Evolutionary conservation across 2,113 vertebrate genomes (phyloP), one percentile per base, ranked within the genome.

Genomic region (Xenopus borealis): DNA sequence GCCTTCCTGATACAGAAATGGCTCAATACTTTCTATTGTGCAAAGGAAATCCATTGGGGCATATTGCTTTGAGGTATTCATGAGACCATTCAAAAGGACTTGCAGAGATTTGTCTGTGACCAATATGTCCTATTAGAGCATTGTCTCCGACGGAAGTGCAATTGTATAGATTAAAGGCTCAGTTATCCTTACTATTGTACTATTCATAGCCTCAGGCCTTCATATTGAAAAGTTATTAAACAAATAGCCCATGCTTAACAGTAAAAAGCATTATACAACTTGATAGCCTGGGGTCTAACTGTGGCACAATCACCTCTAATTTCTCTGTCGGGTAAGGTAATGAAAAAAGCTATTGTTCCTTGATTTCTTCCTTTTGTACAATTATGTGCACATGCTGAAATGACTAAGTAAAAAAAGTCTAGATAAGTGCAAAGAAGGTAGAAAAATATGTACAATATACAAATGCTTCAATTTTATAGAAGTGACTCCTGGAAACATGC

Each of bases 151-250:
- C 17, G 18, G 18, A 69, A 62, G 27, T 50, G 68, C 23, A 62
- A 23, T 63, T 27, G 46, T 63, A 50, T 64, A 64, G 47, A 77
- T 77, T 63, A 70, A 77, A 77, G 59, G 59, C 69, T 70, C 20
- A 30, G 12, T 45, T 27, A 44, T 69, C 20, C 63, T 75, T 69
- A 77, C 30, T 20, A 46, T 44, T 69, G 74, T 64, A 64, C 16
- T 16, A 46, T 30, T 3, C 11, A 27, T 27, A 27, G 74, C 74
- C 74, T 46, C 59, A 16, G 66, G 74, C 66, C 67, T 69, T 77
- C 69, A 77, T 77, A 77, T 77, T 64, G 74, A 64, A 70, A 63
- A 55, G 59, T 70, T 77, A 70, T 77, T 53, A 77, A 70, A 70
- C 59, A 45, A 23, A 55, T 75, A 53, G 27, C 33, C 58, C 27